A percentile compares a stretch with the other conserved stretches of the same genome.
Conservation (phyloP, 2,888 invertebrate species). For the Romanomermis culicivorax region DNA sequence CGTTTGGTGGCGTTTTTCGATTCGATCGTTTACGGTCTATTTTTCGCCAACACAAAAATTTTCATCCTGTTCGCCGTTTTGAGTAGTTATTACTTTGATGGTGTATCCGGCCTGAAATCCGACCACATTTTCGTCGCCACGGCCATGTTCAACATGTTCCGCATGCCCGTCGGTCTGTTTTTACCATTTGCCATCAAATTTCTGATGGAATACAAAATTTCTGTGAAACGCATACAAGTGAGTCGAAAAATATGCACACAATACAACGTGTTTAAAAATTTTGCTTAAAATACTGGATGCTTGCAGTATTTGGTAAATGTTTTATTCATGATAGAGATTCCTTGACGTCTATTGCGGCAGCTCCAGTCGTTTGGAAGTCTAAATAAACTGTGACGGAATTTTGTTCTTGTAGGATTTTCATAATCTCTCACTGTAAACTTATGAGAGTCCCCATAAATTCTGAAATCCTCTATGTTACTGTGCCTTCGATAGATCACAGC, state of each 20-base stretch:
- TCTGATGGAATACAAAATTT: slow-evolving; percentile 24
- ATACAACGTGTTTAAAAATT: too few relatives aligned
- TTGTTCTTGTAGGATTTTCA: too few relatives aligned
- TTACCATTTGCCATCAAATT: slow-evolving; percentile 28
- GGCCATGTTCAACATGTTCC: slow-evolving; percentile 63
- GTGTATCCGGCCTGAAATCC: slow-evolving; percentile 45
- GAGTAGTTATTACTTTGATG: background rate
- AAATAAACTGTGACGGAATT: too few relatives aligned
- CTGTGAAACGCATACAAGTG: slow-evolving; percentile 27
- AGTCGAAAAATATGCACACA: background rate
- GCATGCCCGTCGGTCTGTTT: slow-evolving; percentile 29
- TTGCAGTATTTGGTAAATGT: too few relatives aligned
- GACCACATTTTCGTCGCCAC: slow-evolving; percentile 33
- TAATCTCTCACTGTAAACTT: too few relatives aligned
- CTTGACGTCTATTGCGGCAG: too few relatives aligned
- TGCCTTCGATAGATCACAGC: too few relatives aligned
- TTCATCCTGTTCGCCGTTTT: slow-evolving; percentile 35
- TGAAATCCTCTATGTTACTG: too few relatives aligned
- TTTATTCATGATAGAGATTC: too few relatives aligned
- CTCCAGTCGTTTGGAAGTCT: too few relatives aligned
- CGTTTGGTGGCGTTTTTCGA: slow-evolving; percentile 17
- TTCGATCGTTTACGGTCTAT: slow-evolving; percentile 34
- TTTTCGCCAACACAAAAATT: slow-evolving; percentile 50
- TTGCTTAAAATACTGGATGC: too few relatives aligned
- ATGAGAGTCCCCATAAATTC: too few relatives aligned